Conservation (phyloP, 2,888 invertebrate genomes). For the Hetaerina titia region DNA sequence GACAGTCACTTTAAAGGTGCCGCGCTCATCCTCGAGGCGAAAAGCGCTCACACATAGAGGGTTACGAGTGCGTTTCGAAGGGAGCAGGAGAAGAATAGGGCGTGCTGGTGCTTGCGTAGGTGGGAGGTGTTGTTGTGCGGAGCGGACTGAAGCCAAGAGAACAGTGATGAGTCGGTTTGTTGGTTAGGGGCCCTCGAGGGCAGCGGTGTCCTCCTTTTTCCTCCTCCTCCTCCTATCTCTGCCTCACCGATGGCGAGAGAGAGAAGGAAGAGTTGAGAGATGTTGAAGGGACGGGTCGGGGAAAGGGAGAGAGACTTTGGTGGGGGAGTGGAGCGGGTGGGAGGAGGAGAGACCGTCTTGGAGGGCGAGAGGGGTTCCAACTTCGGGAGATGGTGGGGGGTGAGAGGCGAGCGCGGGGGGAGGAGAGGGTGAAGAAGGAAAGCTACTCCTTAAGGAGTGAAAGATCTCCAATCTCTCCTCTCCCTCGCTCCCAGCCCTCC, state of each 20-base stretch:
- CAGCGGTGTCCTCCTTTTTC: slow-evolving; percentile 63
- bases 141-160: slow-evolving; percentile 45
- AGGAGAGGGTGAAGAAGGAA: slow-evolving; percentile 2
- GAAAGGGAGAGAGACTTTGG: neutral
- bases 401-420: neutral
- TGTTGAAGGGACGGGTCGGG: neutral
- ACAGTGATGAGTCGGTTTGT: slow-evolving; percentile 51
- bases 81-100: neutral
- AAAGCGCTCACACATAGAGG: too few species aligned
- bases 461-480: slow-evolving; percentile 57
- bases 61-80: neutral
- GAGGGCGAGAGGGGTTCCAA: neutral
- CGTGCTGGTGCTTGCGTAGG: neutral
- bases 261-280: neutral
- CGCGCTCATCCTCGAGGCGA: neutral
- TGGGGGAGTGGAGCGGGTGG: neutral
- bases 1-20: neutral
- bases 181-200: slow-evolving; percentile 33
- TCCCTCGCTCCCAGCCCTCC: slow-evolving; percentile 20
- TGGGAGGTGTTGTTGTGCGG: slow-evolving; percentile 40
- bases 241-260: slow-evolving; percentile 22
- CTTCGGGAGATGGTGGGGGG: neutral
- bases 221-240: neutral
- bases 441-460: slow-evolving; percentile 42
- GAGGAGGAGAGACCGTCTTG: neutral